Base-by-base conservation (phyloP, 2,888 invertebrate genomes). In the Vanessa cardui region DNA sequence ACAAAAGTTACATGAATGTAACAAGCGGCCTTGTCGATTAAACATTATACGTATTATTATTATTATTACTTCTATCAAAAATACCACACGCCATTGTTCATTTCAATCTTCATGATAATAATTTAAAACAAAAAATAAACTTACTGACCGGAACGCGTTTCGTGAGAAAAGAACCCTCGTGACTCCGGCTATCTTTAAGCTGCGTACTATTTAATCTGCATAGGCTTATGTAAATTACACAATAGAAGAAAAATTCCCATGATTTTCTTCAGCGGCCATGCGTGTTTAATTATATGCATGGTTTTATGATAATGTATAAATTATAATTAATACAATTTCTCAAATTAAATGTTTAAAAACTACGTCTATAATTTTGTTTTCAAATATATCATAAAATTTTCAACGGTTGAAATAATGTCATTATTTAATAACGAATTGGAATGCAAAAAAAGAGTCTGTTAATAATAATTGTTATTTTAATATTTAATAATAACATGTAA, bases 161-260 rank as follows among this genome's bases (percentile, higher is more conserved):
- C 76, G 80, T 86, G 85, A 80, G 83, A 84, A 82, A 73, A 64
- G 61, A 71, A 78, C 83, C 84, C 81, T 54, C 66, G 61, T 66
- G 66, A 60, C 65, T 80, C 79, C 76, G 73, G 73, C 74, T 75
- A 78, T 80, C 81, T 80, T 83, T 80, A 82, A 84, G 84, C 83
- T 74, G 79, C 77, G 77, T 76, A 77, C 78, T 78, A 78, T 79
- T 73, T 76, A 69, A 81, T 82, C 81, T 78, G 71, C 79, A 78
- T 81, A 71, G 77, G 78, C 80, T 79, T 80, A 81, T 81, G 79
- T 76, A 80, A 79, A 78, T 78, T 75, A 71, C 71, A 76, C 74
- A 74, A 67, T 65, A 21, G 69, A 74, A 64, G 74, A 66, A 70
- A 75, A 73, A 74, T 76, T 80, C 73, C 70, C 75, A 74, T 75